phyloP scores from a whole-genome alignment of 1,140 invertebrate genomes.

The Holotrichia oblita region DNA sequence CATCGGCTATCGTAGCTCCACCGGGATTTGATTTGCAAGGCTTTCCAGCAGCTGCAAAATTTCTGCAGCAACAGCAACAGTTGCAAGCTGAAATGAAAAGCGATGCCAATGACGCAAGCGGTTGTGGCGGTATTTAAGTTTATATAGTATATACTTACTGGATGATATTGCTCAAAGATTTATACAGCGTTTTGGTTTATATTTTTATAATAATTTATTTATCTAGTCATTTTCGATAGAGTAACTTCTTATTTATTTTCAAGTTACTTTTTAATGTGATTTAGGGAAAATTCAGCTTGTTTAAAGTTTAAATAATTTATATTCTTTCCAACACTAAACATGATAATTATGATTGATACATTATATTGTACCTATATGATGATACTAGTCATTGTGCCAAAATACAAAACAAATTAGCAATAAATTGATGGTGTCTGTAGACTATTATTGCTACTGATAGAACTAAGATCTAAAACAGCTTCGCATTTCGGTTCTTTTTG shows the following conservation, averaged over 20 bases:
- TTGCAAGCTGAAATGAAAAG: constrained; percentile 53
- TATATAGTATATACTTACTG: background rate
- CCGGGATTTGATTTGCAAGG: constrained; percentile 74
- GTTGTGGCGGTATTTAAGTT: constrained; percentile 32
- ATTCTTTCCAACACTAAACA: background rate
- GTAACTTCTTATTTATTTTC: background rate
- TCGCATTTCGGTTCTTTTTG: constrained; percentile 8
- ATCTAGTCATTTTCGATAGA: background rate
- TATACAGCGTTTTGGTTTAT: background rate
- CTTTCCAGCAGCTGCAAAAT: constrained; percentile 75
- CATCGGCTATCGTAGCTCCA: constrained; percentile 69
- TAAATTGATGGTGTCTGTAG: constrained; percentile 34
- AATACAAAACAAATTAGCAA: constrained; percentile 35
- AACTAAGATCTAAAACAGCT: background rate
- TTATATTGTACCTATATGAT: constrained; percentile 18
- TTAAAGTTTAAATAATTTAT: background rate
- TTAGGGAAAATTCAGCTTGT: background rate
- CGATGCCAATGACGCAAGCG: constrained; percentile 48
- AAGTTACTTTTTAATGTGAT: background rate
- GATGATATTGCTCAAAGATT: constrained; percentile 23
- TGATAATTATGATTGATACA: background rate
- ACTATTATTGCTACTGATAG: background rate
- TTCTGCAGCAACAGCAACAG: constrained; percentile 67
- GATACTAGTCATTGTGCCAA: constrained; percentile 36
- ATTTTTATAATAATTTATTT: background rate